Evolutionary conservation across 2,113 vertebrate genomes (phyloP), one percentile per base, ranked within the genome.

Genomic region (Perca schrenkii): DNA sequence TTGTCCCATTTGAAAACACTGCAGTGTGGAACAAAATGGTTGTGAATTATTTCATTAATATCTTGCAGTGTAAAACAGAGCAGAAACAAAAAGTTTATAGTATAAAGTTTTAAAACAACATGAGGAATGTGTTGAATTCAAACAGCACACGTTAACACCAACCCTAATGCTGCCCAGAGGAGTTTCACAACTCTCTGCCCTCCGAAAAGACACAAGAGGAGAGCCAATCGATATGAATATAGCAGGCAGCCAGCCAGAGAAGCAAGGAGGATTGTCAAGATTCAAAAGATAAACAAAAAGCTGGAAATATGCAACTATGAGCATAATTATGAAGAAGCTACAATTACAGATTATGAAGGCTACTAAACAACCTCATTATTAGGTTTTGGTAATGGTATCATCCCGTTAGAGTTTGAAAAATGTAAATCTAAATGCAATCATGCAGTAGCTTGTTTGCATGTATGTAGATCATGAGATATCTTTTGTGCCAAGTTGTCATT

Each of bases 181-280:
- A 76, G 61, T 47, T 64, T 43, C 17, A 71, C 63, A 82, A 77
- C 74, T 73, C 34, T 17, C 50, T 16, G 72, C 74, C 62, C 79
- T 86, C 70, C 74, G 34, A 90, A 64, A 77, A 61, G 49, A 86
- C 68, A 83, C 76, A 74, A 70, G 64, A 75, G 50, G 68, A 85
- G 53, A 70, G 34, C 11, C 34, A 47, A 92, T 94, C 88, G 43
- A 91, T 88, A 86, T 46, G 40, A 65, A 77, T 16, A 49, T 10
- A 49, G 73, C 67, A 66, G 77, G 76, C 80, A 80, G 64, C 5
- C 52, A 21, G 72, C 75, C 74, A 81, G 49, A 72, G 56, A 73
- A 21, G 3, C 56, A 69, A 28, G 7, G 15, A 49, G 7, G 57
- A 57, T 49, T 83, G 62, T 80, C 31, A 71, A 63, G 76, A 82